Evolutionary conservation across 37 sponge, comb jelly and placozoan genomes (phyloP).

Genomic region (Dysidea cf. avara): DNA sequence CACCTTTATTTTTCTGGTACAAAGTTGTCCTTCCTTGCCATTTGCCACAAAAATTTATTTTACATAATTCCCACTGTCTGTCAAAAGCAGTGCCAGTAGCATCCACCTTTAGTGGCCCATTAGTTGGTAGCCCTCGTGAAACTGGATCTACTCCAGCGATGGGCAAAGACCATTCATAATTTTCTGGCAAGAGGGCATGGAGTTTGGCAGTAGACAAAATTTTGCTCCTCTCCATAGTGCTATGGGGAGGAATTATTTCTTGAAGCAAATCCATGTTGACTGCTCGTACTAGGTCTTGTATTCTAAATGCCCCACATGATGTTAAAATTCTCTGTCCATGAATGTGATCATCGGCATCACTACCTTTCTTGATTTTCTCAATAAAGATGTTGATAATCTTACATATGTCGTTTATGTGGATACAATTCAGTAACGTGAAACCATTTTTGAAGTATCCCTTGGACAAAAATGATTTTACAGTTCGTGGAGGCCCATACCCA

Average conservation of each 20-base stretch:
- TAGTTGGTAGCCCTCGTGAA: conserved; percentile 16
- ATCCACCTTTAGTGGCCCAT: too few relatives aligned
- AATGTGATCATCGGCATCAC: not conserved
- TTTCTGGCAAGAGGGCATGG: not conserved
- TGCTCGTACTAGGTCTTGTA: not conserved
- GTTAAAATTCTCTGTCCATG: conserved; percentile 7
- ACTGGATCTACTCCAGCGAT: conserved; percentile 12
- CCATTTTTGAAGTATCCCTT: conserved; percentile 6
- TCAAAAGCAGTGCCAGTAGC: not conserved
- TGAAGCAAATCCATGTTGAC: not conserved
- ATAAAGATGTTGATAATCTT: conserved; percentile 3
- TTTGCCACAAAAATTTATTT: not conserved
- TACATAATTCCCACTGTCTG: not conserved
- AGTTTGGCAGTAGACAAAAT: conserved; percentile 3
- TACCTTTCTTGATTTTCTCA: conserved; percentile 1
- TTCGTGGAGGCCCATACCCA: not conserved
- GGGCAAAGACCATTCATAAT: conserved; percentile 10
- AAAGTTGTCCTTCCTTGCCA: not conserved
- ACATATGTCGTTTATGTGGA: conserved; percentile 18
- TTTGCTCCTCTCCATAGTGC: conserved; percentile 6
- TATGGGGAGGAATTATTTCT: not conserved
- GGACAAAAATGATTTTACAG: conserved; percentile 6
- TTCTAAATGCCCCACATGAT: conserved; percentile 17
- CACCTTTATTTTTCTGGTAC: not conserved
- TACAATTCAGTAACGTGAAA: not conserved